Percentiles rank a stretch among this genome's conserved stretches.
Conservation (phyloP, 1,140 invertebrate genomes). For the Gryllus bimaculatus region DNA sequence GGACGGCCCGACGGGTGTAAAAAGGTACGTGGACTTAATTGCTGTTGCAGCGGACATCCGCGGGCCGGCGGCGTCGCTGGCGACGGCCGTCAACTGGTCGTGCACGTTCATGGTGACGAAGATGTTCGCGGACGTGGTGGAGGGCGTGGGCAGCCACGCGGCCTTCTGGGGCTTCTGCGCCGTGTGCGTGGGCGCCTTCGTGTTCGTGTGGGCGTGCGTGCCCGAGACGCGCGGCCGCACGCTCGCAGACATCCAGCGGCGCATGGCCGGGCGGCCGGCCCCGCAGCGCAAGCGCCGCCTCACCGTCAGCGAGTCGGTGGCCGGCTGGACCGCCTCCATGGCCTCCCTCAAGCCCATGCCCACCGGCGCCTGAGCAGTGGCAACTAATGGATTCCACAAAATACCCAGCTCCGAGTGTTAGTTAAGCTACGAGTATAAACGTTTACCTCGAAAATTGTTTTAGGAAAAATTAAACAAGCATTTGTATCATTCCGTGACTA, state of each 20-base stretch:
- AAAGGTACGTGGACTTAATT: too few species aligned
- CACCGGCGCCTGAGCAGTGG: slow-evolving; percentile 38
- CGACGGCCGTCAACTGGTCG: slow-evolving; percentile 79
- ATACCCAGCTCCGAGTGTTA: too few species aligned
- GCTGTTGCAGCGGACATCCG: slow-evolving; percentile 57
- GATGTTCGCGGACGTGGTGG: slow-evolving; percentile 63
- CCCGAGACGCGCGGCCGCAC: slow-evolving; percentile 85
- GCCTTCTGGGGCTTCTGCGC: slow-evolving; percentile 75
- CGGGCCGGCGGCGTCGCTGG: slow-evolving; percentile 73
- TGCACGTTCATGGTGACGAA: slow-evolving; percentile 87
- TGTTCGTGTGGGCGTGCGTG: slow-evolving; percentile 72
- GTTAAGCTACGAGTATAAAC: too few species aligned
- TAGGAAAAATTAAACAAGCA: too few species aligned
- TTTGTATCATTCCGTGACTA: too few species aligned
- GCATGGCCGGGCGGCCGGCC: slow-evolving; percentile 45
- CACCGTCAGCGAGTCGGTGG: slow-evolving; percentile 17
- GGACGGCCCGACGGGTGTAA: too few species aligned
- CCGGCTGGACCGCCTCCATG: slow-evolving; percentile 62
- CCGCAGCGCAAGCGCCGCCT: background rate
- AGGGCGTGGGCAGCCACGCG: slow-evolving; percentile 53
- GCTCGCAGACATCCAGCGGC: slow-evolving; percentile 80
- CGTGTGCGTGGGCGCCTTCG: slow-evolving; percentile 59
- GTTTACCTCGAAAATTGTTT: too few species aligned
- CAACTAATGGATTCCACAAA: too few species aligned
- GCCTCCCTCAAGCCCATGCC: slow-evolving; percentile 69